phyloP scores from a whole-genome alignment of 1,140 invertebrate genomes.

The Tyrophagus putrescentiae region DNA sequence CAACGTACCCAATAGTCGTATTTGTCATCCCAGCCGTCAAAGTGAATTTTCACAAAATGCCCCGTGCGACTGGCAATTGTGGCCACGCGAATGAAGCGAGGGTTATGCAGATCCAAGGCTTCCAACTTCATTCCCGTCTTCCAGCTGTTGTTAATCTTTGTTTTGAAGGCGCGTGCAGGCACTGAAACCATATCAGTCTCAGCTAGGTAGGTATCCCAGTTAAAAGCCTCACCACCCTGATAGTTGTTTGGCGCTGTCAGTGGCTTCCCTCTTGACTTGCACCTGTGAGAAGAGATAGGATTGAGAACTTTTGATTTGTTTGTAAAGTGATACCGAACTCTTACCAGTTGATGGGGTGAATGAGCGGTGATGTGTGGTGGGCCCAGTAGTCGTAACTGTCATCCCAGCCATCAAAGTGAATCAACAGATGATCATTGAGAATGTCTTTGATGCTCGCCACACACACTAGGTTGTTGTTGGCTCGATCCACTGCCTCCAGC shows the following conservation, averaged over 20 bases:
- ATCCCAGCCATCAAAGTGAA: constrained; percentile 91
- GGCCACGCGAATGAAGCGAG: constrained; percentile 65
- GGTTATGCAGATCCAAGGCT: constrained; percentile 70
- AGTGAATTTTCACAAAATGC: constrained; percentile 53
- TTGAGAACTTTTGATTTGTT: too few species aligned
- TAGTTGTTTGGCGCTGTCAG: constrained; percentile 66
- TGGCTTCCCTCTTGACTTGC: constrained; percentile 56
- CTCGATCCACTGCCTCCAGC: constrained; percentile 81
- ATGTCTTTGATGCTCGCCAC: constrained; percentile 74
- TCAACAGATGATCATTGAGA: constrained; percentile 63
- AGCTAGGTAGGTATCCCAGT: constrained; percentile 67
- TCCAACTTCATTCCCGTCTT: constrained; percentile 74
- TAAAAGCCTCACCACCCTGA: constrained; percentile 53
- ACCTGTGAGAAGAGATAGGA: constrained; percentile 31
- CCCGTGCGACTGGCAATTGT: constrained; percentile 53
- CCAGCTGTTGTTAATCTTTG: constrained; percentile 59
- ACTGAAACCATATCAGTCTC: constrained; percentile 58
- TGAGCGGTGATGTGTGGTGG: constrained; percentile 69
- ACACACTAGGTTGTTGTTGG: constrained; percentile 65
- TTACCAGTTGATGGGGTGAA: constrained; percentile 76
- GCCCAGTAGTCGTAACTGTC: constrained; percentile 88
- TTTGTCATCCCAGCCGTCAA: constrained; percentile 74
- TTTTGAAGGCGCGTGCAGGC: constrained; percentile 65
- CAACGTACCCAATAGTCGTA: constrained; percentile 62
- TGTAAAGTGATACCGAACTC: neutral